Conservation (phyloP, 2,113 vertebrate species). For the Desmodus rotundus region DNA sequence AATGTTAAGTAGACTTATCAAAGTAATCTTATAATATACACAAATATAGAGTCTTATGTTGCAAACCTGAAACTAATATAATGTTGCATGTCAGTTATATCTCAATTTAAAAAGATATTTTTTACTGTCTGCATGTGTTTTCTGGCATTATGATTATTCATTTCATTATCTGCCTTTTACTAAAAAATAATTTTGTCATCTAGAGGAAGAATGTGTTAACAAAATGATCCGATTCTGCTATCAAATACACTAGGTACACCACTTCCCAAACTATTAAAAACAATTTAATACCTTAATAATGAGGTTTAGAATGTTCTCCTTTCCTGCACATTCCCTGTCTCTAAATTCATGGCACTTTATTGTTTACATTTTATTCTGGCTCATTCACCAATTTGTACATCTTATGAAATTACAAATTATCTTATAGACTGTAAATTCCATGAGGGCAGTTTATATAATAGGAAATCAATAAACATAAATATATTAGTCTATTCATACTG, state of each 20-base stretch:
- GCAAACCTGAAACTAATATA: no score
- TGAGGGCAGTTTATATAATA: background rate
- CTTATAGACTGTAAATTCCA: background rate
- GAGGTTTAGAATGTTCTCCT: background rate
- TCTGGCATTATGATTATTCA: background rate
- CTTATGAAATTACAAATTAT: background rate
- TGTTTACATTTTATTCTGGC: slow-evolving; percentile 5
- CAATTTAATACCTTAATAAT: background rate
- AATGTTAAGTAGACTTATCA: no score
- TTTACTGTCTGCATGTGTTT: background rate
- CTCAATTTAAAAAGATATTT: background rate
- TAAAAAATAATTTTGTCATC: background rate
- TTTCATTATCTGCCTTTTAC: slow-evolving; percentile 27
- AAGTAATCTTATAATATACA: no score
- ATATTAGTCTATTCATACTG: background rate
- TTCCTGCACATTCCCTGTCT: background rate
- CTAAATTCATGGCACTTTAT: background rate
- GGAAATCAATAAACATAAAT: background rate
- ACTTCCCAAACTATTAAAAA: background rate
- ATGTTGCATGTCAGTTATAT: background rate
- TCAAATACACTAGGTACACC: background rate
- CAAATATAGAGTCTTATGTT: no score
- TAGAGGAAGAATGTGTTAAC: background rate
- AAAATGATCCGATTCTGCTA: background rate
- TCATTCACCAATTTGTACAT: background rate